These are phyloP conservation scores for Melitaea cinxia DNA, from an alignment of 1,140 invertebrate genomes.

Conservation along the genomic window DNA sequence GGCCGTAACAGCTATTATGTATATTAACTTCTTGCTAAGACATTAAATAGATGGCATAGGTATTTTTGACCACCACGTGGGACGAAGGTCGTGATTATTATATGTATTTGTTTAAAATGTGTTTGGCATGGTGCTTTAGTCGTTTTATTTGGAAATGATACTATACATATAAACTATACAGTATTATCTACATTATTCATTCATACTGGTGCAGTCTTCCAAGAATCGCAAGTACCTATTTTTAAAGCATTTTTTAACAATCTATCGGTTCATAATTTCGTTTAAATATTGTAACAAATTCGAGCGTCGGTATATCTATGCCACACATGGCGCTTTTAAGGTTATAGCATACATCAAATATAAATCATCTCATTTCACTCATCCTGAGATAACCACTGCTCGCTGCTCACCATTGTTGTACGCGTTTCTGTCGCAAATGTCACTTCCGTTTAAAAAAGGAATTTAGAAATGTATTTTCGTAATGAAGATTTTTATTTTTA, in stretches of 20 bases:
- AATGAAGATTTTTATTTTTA: conserved; percentile 41
- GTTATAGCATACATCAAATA: conserved; percentile 28
- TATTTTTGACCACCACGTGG: conserved; percentile 48
- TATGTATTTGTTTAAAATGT: conserved; percentile 64
- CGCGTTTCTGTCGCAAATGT: conserved; percentile 34
- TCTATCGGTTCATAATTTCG: conserved; percentile 33
- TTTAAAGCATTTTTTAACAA: conserved; percentile 44
- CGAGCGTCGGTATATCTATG: conserved; percentile 16
- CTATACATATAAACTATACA: conserved; percentile 64
- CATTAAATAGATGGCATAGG: conserved; percentile 41
- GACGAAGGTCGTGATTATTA: conserved; percentile 47
- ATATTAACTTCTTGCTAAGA: conserved; percentile 38
- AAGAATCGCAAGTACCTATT: conserved; percentile 59
- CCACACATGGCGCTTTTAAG: conserved; percentile 20
- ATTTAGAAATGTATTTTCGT: conserved; percentile 30
- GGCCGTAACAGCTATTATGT: conserved; percentile 27
- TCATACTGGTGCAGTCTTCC: conserved; percentile 73
- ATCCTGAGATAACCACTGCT: conserved; percentile 23
- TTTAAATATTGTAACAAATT: conserved; percentile 25
- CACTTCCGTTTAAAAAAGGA: conserved; percentile 22
- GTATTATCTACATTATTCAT: conserved; percentile 71
- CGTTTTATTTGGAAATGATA: conserved; percentile 69
- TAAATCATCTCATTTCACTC: conserved; percentile 28
- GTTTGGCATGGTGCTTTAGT: conserved; percentile 77
- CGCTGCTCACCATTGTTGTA: conserved; percentile 40